phyloP scores from a whole-genome alignment of 92 coral and sea anemone genomes.

The Palythoa caribaeorum region DNA sequence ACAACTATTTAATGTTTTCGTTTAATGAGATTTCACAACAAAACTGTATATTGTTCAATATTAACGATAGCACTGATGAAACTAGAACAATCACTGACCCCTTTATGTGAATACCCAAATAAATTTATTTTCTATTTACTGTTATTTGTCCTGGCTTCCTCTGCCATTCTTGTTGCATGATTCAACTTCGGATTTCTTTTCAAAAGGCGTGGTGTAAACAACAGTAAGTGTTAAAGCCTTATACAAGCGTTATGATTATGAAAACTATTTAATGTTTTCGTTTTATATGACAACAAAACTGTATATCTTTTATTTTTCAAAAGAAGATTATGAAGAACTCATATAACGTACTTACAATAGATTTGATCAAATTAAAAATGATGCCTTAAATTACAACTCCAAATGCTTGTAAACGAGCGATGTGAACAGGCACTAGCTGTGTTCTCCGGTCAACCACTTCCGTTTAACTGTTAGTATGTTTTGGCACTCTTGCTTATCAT shows the following conservation, averaged over 20 bases:
- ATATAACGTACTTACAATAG: too few relatives aligned
- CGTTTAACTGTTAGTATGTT: too few relatives aligned
- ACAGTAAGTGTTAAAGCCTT: not conserved
- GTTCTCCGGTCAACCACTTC: not conserved
- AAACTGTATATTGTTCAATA: not conserved
- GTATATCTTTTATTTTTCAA: too few relatives aligned
- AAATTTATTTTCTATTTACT: not conserved
- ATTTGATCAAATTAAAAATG: not conserved
- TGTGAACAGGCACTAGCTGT: constrained; percentile 3
- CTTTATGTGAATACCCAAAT: not conserved
- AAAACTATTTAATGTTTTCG: constrained; percentile 2
- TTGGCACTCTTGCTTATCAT: too few relatives aligned
- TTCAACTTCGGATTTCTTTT: not conserved
- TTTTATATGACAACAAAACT: not conserved
- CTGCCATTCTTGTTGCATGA: constrained; percentile 3
- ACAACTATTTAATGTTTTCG: too few relatives aligned
- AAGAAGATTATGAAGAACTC: too few relatives aligned
- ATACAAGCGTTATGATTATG: not conserved
- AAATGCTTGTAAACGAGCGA: constrained; percentile 2
- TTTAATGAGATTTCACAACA: too few relatives aligned
- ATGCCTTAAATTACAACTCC: not conserved
- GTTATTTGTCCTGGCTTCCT: not conserved
- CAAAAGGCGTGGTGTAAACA: constrained; percentile 1
- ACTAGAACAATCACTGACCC: not conserved
- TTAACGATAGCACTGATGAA: not conserved